Percentiles rank a stretch among this genome's conserved stretches.
Evolutionary conservation across 2,797 vertebrate species (phyloP).

Genomic region (Propithecus deckenii): DNA sequence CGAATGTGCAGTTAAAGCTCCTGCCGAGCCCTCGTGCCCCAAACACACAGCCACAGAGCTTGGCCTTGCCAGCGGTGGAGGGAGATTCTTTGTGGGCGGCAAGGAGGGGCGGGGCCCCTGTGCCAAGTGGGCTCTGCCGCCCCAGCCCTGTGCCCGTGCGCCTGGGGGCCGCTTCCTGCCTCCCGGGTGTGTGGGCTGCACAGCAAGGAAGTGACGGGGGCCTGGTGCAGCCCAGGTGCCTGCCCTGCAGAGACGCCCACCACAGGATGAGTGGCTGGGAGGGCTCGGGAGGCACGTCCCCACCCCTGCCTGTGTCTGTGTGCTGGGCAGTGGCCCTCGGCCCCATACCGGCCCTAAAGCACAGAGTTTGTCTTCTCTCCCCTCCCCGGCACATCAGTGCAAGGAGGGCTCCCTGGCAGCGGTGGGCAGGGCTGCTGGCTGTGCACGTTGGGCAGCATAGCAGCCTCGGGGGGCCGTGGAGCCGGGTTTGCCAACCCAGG

Average conservation of each 20-base stretch:
- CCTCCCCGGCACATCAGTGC: background rate
- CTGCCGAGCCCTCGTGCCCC: background rate
- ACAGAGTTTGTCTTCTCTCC: background rate
- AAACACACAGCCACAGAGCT: background rate
- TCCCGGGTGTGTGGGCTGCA: background rate
- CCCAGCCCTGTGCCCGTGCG: background rate
- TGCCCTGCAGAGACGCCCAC: background rate
- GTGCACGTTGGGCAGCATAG: background rate
- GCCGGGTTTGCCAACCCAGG: rapidly evolving
- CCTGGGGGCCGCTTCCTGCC: rapidly evolving
- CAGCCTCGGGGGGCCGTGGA: background rate
- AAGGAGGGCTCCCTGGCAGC: background rate
- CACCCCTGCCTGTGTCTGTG: rapidly evolving
- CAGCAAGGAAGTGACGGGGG: no score
- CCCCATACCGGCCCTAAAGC: background rate
- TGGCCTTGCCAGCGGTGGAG: background rate
- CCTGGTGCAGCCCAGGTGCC: rapidly evolving
- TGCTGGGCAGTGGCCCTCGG: rapidly evolving
- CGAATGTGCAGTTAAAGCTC: background rate
- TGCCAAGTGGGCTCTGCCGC: background rate
- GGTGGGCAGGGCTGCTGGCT: slow-evolving; percentile 56
- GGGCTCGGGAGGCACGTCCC: background rate
- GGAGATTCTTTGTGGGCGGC: background rate
- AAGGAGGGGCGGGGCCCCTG: no score
- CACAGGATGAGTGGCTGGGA: background rate